These are phyloP conservation scores for Hippoglossus stenolepis DNA, from an alignment of 2,113 vertebrate species.

Conservation along the genomic window DNA sequence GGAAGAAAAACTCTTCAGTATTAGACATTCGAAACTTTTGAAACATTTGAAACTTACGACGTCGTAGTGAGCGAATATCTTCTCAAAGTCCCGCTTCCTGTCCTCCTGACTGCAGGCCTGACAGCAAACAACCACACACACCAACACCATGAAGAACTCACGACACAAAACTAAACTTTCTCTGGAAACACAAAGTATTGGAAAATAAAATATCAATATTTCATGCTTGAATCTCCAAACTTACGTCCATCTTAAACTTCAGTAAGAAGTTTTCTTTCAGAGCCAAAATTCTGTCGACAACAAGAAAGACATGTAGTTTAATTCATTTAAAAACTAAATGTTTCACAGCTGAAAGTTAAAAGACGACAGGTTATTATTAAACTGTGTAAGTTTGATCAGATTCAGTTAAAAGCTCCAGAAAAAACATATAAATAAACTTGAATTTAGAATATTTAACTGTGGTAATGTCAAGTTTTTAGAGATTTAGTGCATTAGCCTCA, in stretches of 20 bases:
- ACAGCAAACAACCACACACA: background rate
- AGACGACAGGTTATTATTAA: too few relatives aligned
- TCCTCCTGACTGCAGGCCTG: slow-evolving; percentile 90
- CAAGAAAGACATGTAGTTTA: background rate
- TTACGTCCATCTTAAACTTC: slow-evolving; percentile 95
- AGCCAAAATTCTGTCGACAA: slow-evolving; percentile 85
- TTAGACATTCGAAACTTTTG: too few relatives aligned
- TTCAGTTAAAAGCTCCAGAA: too few relatives aligned
- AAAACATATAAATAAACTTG: too few relatives aligned
- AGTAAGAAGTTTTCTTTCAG: slow-evolving; percentile 96
- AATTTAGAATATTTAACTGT: too few relatives aligned
- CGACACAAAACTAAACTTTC: too few relatives aligned
- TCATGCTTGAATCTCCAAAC: slow-evolving; percentile 56
- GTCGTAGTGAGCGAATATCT: slow-evolving; percentile 94
- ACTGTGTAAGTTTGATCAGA: too few relatives aligned
- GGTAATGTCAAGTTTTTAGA: too few relatives aligned
- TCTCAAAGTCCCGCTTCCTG: slow-evolving; percentile 92
- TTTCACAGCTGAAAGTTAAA: background rate
- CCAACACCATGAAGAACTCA: background rate
- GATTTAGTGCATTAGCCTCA: too few relatives aligned
- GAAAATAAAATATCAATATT: too few relatives aligned
- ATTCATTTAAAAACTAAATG: background rate
- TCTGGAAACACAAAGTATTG: too few relatives aligned
- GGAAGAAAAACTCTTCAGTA: too few relatives aligned
- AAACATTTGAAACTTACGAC: slow-evolving; percentile 84